Evolutionary conservation across 2,113 vertebrate genomes (phyloP).

Genomic region (Vanacampus margaritifer): DNA sequence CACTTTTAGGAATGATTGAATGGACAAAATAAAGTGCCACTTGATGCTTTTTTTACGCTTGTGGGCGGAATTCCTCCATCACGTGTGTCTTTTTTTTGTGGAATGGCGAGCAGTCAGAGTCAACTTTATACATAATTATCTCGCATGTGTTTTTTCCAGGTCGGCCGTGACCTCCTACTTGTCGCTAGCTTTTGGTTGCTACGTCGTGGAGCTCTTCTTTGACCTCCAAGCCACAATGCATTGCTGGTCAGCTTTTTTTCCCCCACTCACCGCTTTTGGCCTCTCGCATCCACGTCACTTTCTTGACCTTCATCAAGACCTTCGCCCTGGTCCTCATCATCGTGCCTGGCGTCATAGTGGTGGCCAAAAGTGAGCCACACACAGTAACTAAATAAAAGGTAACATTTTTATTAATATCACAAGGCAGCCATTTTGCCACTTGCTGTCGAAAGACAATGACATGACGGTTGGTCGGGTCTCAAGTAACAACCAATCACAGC

Average conservation of each 20-base stretch:
- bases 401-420: no score
- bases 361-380: conserved; percentile 82
- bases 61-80: conserved; percentile 83
- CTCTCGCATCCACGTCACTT: conserved; percentile 74
- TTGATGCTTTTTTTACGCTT: conserved; percentile 82
- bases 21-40: conserved; percentile 61
- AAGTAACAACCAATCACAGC: no score
- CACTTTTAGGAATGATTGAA: not conserved
- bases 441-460: no score
- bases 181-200: conserved; percentile 82
- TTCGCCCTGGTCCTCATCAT: conserved; percentile 82
- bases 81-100: conserved; percentile 60
- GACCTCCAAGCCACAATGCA: conserved; percentile 24
- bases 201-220: conserved; percentile 81
- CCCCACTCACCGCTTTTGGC: conserved; percentile 39
- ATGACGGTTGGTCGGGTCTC: no score
- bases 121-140: no score
- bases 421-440: no score
- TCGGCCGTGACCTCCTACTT: conserved; percentile 80
- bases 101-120: no score
- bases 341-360: conserved; percentile 78
- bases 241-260: no score
- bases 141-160: conserved; percentile 50
- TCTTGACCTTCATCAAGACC: conserved; percentile 78
- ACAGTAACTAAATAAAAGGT: no score